Evolutionary conservation across 2,888 invertebrate species (phyloP).

Genomic region (Erpobdella octoculata): DNA sequence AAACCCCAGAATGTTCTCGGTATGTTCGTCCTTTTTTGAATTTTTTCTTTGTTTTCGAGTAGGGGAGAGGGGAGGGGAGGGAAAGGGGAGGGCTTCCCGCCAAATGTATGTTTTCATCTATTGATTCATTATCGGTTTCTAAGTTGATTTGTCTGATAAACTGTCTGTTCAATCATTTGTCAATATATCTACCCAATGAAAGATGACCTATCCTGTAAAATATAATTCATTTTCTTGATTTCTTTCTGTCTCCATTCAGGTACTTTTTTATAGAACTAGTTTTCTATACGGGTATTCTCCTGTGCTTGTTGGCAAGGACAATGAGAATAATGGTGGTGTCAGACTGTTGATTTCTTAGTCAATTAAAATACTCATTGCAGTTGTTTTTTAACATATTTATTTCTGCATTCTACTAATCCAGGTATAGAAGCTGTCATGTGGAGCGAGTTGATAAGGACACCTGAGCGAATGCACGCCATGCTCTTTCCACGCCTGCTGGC

Average conservation of each 20-base stretch:
- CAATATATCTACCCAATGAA: no score
- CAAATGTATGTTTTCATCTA: no score
- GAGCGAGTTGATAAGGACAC: constrained; percentile 35
- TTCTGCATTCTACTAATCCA: neutral
- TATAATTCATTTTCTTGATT: no score
- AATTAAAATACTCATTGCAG: neutral
- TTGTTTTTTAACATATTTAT: no score
- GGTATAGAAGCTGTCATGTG: constrained; percentile 37
- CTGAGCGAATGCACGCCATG: constrained; percentile 34
- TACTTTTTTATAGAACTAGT: no score
- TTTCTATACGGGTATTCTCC: no score
- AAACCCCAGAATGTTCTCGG: constrained; percentile 45
- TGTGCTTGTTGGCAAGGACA: neutral
- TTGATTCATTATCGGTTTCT: no score
- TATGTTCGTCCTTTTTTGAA: constrained; percentile 31
- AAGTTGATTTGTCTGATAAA: no score
- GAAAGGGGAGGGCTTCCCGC: no score
- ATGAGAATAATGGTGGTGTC: neutral
- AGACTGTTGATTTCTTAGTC: neutral
- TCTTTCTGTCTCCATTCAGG: no score
- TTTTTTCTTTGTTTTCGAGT: neutral
- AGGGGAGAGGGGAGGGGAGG: neutral
- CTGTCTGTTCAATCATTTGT: no score
- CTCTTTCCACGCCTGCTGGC: constrained; percentile 38
- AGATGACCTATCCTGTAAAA: no score